phyloP scores from a whole-genome alignment of 2,113 vertebrate genomes.

The Neotoma lepida region DNA sequence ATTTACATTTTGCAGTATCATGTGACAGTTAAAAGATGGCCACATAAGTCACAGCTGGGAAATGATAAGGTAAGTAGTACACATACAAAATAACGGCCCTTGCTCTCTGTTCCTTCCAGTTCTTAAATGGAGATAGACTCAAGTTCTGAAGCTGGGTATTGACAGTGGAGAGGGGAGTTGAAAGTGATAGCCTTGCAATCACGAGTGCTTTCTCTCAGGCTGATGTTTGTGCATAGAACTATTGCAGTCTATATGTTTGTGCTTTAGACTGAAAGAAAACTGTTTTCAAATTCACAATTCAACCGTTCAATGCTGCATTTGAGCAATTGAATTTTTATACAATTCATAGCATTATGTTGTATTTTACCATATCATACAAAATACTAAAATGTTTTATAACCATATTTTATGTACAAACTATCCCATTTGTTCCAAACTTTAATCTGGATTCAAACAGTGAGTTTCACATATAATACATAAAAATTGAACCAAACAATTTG shows the following conservation, averaged over 20 bases:
- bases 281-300: not conserved
- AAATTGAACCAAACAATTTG: conserved; percentile 30
- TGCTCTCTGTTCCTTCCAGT: not conserved
- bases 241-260: conserved; percentile 13
- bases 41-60: not conserved
- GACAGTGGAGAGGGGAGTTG: not conserved
- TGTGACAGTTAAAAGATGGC: not conserved
- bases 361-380: conserved; percentile 33
- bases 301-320: conserved; percentile 50
- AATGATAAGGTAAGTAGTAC: not conserved
- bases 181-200: not conserved
- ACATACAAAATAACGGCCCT: not conserved
- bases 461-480: conserved; percentile 24
- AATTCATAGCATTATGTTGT: conserved; percentile 36
- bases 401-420: conserved; percentile 50
- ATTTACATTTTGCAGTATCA: conserved; percentile 1
- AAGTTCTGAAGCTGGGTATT: not conserved
- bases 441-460: not conserved
- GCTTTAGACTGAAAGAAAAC: conserved; percentile 50
- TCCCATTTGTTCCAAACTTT: conserved; percentile 54
- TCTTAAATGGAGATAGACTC: not conserved
- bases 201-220: not conserved
- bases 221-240: conserved; percentile 35
- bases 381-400: conserved; percentile 52
- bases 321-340: conserved; percentile 19